Percentiles rank a stretch among this genome's conserved stretches.
Conservation (phyloP, 2,888 invertebrate genomes). For the Acanthosoma haemorrhoidale region DNA sequence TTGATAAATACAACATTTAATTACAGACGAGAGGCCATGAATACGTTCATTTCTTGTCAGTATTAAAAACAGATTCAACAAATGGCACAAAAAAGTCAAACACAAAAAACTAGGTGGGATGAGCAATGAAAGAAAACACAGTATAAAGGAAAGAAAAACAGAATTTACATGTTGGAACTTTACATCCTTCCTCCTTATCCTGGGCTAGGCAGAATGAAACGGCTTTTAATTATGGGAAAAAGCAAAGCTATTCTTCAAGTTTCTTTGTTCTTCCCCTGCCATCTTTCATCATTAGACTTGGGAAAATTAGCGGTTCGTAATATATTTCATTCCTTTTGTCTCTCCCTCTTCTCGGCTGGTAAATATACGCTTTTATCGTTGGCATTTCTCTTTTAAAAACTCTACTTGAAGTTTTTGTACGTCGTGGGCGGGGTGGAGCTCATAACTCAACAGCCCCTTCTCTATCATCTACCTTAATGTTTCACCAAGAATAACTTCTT, state of each 20-base stretch:
- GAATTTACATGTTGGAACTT: constrained; percentile 27
- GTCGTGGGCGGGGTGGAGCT: not conserved
- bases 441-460: constrained; percentile 11
- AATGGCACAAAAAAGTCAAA: not conserved
- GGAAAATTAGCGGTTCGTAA: constrained; percentile 28
- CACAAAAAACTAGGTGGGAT: not conserved
- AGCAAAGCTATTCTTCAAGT: constrained; percentile 30
- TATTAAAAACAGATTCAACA: constrained; percentile 9
- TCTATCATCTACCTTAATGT: constrained; percentile 15
- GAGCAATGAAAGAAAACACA: not conserved
- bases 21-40: no score
- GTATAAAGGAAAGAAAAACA: not conserved
- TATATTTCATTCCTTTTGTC: constrained; percentile 32
- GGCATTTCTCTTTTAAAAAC: constrained; percentile 30
- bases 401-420: constrained; percentile 24
- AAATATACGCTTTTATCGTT: constrained; percentile 25
- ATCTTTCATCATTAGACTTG: constrained; percentile 31
- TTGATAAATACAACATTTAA: no score
- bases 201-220: constrained; percentile 5
- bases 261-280: constrained; percentile 28
- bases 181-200: not conserved
- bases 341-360: not conserved
- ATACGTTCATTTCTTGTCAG: no score
- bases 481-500: constrained; percentile 13
- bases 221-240: constrained; percentile 31